Evolutionary conservation across 2,113 vertebrate species (phyloP).

Genomic region (Erythrolamprus reginae): DNA sequence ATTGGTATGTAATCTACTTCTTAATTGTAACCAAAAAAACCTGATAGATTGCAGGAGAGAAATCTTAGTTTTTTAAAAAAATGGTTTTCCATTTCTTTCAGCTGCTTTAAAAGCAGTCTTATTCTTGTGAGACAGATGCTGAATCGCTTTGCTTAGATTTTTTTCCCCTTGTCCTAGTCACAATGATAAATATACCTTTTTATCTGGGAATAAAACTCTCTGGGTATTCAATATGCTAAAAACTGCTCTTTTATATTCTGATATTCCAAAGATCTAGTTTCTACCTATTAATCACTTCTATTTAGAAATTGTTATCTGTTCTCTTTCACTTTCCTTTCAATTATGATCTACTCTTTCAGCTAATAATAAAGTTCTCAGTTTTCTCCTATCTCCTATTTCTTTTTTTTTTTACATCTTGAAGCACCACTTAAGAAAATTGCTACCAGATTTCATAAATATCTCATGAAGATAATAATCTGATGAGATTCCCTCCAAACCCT

Average conservation of each 20-base stretch:
- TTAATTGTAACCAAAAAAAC: neutral
- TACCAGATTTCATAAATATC: conserved; percentile 16
- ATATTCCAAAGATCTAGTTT: neutral
- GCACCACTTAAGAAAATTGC: neutral
- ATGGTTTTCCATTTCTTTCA: neutral
- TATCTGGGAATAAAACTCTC: neutral
- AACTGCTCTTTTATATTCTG: neutral
- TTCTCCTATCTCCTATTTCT: neutral
- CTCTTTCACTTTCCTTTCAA: neutral
- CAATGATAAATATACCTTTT: neutral
- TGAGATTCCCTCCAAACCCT: neutral
- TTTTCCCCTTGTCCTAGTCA: neutral
- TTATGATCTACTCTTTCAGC: neutral
- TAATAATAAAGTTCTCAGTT: neutral
- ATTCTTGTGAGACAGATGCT: neutral
- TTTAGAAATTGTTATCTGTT: neutral
- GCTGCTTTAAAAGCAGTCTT: neutral
- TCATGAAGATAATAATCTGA: neutral
- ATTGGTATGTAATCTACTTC: neutral
- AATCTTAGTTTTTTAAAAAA: neutral
- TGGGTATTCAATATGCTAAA: neutral
- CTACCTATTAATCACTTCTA: neutral
- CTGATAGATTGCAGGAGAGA: neutral
- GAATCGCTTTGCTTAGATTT: neutral
- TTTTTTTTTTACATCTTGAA: neutral